Percentiles rank a stretch among this genome's conserved stretches.
Evolutionary conservation across 2,888 invertebrate species (phyloP).

Genomic region (Cheilosia pagana): DNA sequence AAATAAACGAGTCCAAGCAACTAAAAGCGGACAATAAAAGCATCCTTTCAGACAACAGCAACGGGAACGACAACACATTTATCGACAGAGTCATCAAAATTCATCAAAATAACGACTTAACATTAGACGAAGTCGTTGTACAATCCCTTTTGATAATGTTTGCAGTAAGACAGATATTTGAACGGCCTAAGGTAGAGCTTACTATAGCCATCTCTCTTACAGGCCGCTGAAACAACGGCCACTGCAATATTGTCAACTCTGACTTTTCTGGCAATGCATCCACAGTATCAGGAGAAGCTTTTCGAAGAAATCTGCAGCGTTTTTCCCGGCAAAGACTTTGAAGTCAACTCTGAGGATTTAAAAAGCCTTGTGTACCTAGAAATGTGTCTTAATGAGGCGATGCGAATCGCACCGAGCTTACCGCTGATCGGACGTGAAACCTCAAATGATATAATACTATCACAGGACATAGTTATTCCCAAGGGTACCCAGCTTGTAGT

Average conservation of each 20-base stretch:
- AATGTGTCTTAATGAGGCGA: constrained; percentile 76
- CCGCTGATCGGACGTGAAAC: constrained; percentile 74
- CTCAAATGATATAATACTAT: constrained; percentile 58
- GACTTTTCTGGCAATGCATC: constrained; percentile 77
- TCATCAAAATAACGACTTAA: constrained; percentile 59
- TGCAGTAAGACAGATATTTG: constrained; percentile 66
- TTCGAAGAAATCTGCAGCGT: constrained; percentile 77
- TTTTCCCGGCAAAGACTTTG: not conserved
- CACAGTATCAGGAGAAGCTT: constrained; percentile 75
- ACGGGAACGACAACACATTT: constrained; percentile 34
- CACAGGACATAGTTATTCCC: constrained; percentile 71
- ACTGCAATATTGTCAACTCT: constrained; percentile 76
- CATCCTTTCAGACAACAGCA: not conserved
- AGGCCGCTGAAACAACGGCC: constrained; percentile 77
- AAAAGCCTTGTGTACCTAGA: constrained; percentile 76
- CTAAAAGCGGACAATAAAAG: not conserved
- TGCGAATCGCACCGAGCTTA: constrained; percentile 76
- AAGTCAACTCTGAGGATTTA: not conserved
- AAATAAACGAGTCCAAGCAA: not conserved
- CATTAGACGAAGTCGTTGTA: constrained; percentile 69
- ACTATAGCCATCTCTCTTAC: too few relatives aligned
- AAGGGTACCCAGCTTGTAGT: constrained; percentile 73
- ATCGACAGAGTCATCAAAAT: constrained; percentile 71
- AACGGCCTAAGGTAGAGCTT: not conserved
- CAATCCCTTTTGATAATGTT: constrained; percentile 56